These are phyloP conservation scores for Orestias chungarensis DNA, from an alignment of 2,797 vertebrate genomes.

Conservation along the genomic window DNA sequence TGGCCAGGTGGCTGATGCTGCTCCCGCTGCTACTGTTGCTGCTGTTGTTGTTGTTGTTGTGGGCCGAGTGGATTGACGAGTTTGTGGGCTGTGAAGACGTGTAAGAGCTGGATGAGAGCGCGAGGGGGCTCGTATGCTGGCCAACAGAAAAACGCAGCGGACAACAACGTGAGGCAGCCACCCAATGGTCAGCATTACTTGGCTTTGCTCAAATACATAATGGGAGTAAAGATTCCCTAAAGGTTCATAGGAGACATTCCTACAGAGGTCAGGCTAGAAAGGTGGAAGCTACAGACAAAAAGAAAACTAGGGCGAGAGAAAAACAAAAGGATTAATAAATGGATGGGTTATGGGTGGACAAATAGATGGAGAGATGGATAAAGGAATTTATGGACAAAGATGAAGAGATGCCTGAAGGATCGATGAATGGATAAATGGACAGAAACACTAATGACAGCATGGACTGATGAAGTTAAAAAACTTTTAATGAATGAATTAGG, in stretches of 20 bases:
- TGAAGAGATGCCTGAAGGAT: neutral
- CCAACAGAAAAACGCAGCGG: slow-evolving; percentile 7
- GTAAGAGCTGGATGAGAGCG: slow-evolving; percentile 80
- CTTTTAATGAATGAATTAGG: too few relatives aligned
- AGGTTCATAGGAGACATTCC: neutral
- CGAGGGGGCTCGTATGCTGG: slow-evolving; percentile 85
- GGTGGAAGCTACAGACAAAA: too few relatives aligned
- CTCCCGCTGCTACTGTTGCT: slow-evolving; percentile 71
- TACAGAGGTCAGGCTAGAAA: neutral
- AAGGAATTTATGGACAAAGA: too few relatives aligned
- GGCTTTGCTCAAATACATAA: neutral
- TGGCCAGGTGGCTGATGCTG: slow-evolving; percentile 70
- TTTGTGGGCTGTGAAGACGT: slow-evolving; percentile 61
- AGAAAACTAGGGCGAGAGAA: neutral
- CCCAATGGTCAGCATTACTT: neutral
- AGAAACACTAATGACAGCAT: neutral
- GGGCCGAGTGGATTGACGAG: slow-evolving; percentile 63
- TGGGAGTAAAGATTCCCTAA: neutral
- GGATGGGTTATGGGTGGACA: neutral
- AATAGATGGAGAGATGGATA: neutral
- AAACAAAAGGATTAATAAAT: neutral
- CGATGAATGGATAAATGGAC: neutral
- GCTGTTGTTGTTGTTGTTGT: slow-evolving; percentile 75
- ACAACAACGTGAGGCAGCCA: neutral
- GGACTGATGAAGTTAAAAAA: neutral